These are phyloP conservation scores for Syrista parreyssii DNA, from an alignment of 2,888 invertebrate genomes.

Conservation along the genomic window DNA sequence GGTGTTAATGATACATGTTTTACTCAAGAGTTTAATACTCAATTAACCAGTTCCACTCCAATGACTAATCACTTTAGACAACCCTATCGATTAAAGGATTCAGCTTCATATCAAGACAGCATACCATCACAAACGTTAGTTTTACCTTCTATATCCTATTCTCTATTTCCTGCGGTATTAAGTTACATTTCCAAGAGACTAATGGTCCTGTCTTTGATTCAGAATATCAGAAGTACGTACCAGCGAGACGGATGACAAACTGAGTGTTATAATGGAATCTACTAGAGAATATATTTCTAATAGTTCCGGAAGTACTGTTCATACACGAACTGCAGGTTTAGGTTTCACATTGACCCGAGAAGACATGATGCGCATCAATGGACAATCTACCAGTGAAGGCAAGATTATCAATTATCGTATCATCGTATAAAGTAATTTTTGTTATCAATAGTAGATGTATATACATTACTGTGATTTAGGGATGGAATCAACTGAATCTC, in stretches of 20 bases:
- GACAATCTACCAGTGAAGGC: slow-evolving; percentile 44
- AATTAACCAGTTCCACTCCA: slow-evolving; percentile 59
- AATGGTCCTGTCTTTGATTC: slow-evolving; percentile 14
- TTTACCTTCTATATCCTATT: neutral
- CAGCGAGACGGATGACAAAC: slow-evolving; percentile 58
- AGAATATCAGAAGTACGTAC: slow-evolving; percentile 35
- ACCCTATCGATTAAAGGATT: slow-evolving; percentile 45
- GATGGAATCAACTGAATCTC: slow-evolving; percentile 41
- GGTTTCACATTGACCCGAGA: slow-evolving; percentile 55
- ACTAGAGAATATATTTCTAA: slow-evolving; percentile 73
- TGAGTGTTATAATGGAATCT: slow-evolving; percentile 74
- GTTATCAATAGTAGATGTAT: neutral
- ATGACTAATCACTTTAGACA: slow-evolving; percentile 57
- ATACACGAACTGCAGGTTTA: slow-evolving; percentile 48
- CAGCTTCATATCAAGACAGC: slow-evolving; percentile 6
- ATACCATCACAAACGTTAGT: slow-evolving; percentile 39
- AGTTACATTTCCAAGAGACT: neutral
- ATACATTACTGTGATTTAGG: slow-evolving; percentile 21
- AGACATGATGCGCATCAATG: slow-evolving; percentile 53
- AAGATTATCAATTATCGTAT: neutral
- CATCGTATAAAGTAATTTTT: slow-evolving; percentile 4
- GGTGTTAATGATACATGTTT: slow-evolving; percentile 56
- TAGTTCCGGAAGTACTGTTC: slow-evolving; percentile 54
- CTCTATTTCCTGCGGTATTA: neutral
- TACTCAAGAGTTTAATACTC: slow-evolving; percentile 56